phyloP scores from a whole-genome alignment of 2,888 invertebrate genomes.

The Torymus aiolomorphi region DNA sequence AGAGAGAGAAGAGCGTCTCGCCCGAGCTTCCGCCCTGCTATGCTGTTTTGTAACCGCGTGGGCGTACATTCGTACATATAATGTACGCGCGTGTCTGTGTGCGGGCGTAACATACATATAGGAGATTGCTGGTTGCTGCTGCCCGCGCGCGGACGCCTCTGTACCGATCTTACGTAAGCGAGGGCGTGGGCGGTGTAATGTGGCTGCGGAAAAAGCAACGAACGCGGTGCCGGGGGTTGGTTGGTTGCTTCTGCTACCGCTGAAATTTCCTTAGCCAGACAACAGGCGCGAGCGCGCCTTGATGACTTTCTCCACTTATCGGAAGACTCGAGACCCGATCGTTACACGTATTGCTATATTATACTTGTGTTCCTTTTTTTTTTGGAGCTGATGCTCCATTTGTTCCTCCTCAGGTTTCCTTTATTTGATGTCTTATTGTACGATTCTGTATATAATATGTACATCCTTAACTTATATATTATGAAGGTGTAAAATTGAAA shows the following conservation, averaged over 20 bases:
- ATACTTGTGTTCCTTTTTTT: no score
- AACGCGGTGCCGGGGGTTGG: not conserved
- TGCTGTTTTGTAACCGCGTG: not conserved
- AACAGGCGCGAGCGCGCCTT: not conserved
- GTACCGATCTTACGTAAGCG: constrained; percentile 31
- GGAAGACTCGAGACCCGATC: not conserved
- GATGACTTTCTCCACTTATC: constrained; percentile 24
- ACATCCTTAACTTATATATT: no score
- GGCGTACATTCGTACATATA: no score
- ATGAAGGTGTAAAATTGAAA: no score
- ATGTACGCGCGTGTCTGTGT: no score
- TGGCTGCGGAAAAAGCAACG: not conserved
- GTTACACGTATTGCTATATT: not conserved
- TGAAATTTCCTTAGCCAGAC: constrained; percentile 13
- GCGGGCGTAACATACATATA: no score
- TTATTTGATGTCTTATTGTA: no score
- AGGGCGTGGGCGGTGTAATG: not conserved
- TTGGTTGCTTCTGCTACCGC: not conserved
- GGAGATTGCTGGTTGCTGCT: no score
- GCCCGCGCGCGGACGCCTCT: no score
- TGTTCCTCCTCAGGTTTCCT: no score
- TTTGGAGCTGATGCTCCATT: no score
- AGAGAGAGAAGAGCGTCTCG: not conserved
- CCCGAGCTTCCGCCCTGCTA: not conserved
- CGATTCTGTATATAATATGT: no score